Evolutionary conservation across 1,140 invertebrate species (phyloP).

Genomic region (Bilobella aurantiaca): DNA sequence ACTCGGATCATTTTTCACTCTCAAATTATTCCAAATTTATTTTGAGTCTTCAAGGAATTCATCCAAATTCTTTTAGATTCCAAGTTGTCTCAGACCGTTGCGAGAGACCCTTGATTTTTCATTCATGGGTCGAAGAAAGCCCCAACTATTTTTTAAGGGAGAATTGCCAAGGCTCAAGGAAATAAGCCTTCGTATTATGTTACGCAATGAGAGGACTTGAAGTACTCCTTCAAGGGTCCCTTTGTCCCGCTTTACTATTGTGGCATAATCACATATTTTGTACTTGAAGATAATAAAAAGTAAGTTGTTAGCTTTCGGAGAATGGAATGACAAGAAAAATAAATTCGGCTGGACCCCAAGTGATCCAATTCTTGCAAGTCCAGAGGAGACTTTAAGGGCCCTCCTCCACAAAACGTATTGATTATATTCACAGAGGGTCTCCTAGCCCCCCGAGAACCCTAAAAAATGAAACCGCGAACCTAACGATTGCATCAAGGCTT

Average conservation of each 20-base stretch:
- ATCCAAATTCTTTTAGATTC: no score
- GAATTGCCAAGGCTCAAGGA: no score
- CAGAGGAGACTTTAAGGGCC: background rate
- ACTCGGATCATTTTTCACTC: no score
- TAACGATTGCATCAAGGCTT: constrained; percentile 9
- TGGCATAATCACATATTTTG: constrained; percentile 7
- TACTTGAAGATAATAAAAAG: constrained; percentile 8
- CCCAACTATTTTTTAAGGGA: no score
- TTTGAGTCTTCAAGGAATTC: no score
- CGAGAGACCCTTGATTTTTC: no score
- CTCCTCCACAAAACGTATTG: background rate
- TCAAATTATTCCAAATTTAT: no score
- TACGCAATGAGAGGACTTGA: background rate
- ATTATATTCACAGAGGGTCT: no score
- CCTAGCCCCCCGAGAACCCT: background rate
- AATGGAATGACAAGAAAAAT: constrained; percentile 8
- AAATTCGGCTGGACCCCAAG: background rate
- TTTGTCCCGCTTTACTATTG: background rate
- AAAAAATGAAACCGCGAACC: constrained; percentile 21
- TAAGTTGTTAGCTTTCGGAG: constrained; percentile 5
- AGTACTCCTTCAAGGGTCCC: background rate
- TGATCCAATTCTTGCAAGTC: constrained; percentile 6
- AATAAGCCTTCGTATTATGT: constrained; percentile 8
- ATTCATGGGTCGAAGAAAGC: no score
- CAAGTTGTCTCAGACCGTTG: no score